Percentiles rank a stretch among this genome's conserved stretches.
These are phyloP conservation scores for Monopis laevigella DNA, from an alignment of 2,888 invertebrate species.

Conservation along the genomic window DNA sequence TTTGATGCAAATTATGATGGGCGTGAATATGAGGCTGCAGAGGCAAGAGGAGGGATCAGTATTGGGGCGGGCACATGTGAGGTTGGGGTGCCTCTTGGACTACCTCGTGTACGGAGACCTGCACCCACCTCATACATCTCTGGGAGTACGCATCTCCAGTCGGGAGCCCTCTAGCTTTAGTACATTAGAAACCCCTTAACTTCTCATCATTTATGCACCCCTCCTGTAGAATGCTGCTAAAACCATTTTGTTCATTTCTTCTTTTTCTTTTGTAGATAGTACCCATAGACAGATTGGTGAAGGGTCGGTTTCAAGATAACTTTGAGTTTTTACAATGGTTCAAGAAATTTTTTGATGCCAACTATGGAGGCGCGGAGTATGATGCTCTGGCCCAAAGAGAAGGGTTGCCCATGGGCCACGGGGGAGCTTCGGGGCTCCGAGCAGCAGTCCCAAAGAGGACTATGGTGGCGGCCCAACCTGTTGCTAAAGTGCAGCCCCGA, in stretches of 20 bases:
- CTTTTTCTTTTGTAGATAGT: slow-evolving; percentile 78
- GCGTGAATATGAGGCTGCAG: slow-evolving; percentile 92
- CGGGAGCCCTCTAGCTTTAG: background rate
- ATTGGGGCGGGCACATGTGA: slow-evolving; percentile 77
- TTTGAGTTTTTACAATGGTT: slow-evolving; percentile 99
- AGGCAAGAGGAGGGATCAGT: slow-evolving; percentile 84
- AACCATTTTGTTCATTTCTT: slow-evolving; percentile 24
- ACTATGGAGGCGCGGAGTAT: slow-evolving; percentile 95
- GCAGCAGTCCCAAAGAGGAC: slow-evolving; percentile 48
- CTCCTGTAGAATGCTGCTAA: slow-evolving; percentile 1
- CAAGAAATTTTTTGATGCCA: slow-evolving; percentile 99
- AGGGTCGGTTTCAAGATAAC: slow-evolving; percentile 99
- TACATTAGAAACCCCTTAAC: slow-evolving; percentile 1
- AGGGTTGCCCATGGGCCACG: slow-evolving; percentile 86
- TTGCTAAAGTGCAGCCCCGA: slow-evolving; percentile 70
- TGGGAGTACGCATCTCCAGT: slow-evolving; percentile 29
- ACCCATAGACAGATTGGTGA: slow-evolving; percentile 93
- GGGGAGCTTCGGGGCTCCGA: slow-evolving; percentile 69
- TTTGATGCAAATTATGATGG: slow-evolving; percentile 99
- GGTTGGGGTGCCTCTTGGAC: slow-evolving; percentile 45
- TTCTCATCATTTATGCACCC: slow-evolving; percentile 1
- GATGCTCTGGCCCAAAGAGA: slow-evolving; percentile 88
- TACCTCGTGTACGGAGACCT: slow-evolving; percentile 38
- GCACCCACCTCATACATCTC: slow-evolving; percentile 23
- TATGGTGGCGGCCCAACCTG: slow-evolving; percentile 51